Evolutionary conservation across 2,797 vertebrate species (phyloP), one percentile per base, ranked within the genome.

Genomic region (Acrossocheilus wenchowensis): DNA sequence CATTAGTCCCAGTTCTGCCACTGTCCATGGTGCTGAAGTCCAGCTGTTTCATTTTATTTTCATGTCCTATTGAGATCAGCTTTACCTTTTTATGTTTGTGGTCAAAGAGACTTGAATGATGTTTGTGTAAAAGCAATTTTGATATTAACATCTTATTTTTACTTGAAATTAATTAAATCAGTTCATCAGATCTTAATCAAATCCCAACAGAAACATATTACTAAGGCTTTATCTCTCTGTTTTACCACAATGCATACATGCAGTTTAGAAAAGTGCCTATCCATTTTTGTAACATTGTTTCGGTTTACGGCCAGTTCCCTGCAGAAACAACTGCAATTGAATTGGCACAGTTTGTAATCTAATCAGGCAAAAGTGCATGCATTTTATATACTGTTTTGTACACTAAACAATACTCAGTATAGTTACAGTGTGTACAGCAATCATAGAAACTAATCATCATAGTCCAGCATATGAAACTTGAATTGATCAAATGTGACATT

Each of bases 11-110:
- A 57, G 75, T 34, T 69, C 45, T 21, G 48, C 83, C 41, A 15
- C 83, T 90, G 68, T 82, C 83, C 45, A 1, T 72, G 79, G 86
- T 81, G 72, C 89, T 86, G 86, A 90, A 36, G 34, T 78, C 84
- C 57, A 60, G 43, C 64, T 80, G 75, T 74, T 66, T 71, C 77
- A 73, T 79, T 89, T 75, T 6, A 64, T 75, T 64, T 60, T 60
- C 50, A 73, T 72, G 50, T 41, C 19, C 34, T 41, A 26, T 9
- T 72, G 34, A 82, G 12, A 52, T 52, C 30, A 39, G 41, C 39
- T 62, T 62, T 43, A 26, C 4, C 43, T 79, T 78, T 79, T 79
- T 43, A 64, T 43, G 12, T 12, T 45, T 45, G 78, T n/a, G 54
- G 57, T 62, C 39, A 45, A 39, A 43, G 39, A 79, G 36, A 41